phyloP scores from a whole-genome alignment of 2,888 invertebrate species.

The Cosmorhoe ocellata region DNA sequence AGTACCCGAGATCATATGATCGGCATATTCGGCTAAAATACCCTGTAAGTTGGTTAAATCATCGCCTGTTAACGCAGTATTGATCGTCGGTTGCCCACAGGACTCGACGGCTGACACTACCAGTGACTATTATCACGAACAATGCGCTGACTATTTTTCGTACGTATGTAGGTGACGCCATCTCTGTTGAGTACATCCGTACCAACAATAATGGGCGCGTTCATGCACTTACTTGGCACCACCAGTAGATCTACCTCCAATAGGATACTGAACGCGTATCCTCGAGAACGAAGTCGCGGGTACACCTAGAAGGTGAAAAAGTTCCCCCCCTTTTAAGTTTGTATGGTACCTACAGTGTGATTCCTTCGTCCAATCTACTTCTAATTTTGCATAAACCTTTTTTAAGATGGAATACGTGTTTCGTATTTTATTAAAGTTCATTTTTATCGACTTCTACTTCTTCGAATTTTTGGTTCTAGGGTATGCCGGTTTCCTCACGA shows the following conservation, averaged over 20 bases:
- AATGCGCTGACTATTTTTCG: not conserved
- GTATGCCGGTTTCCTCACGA: too few species aligned
- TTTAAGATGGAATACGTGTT: too few species aligned
- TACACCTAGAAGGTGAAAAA: too few species aligned
- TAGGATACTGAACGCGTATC: too few species aligned
- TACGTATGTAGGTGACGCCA: not conserved
- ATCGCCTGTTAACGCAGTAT: conserved; percentile 5
- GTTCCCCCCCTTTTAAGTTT: too few species aligned
- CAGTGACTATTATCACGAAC: not conserved
- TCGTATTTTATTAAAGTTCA: too few species aligned
- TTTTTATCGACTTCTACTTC: too few species aligned
- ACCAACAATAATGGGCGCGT: conserved; percentile 31
- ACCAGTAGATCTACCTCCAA: conserved; percentile 35
- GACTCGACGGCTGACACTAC: not conserved
- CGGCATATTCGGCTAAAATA: conserved; percentile 4
- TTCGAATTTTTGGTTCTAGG: too few species aligned
- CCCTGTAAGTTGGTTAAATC: not conserved
- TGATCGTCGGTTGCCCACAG: not conserved
- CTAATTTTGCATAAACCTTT: too few species aligned
- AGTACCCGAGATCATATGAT: conserved; percentile 9
- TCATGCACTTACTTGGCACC: conserved; percentile 24
- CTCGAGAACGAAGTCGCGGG: too few species aligned
- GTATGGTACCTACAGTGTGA: too few species aligned
- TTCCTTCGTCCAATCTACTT: too few species aligned
- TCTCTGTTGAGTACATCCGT: conserved; percentile 19